Evolutionary conservation across 2,113 vertebrate species (phyloP), one percentile per base, ranked within the genome.

Genomic region (Clarias magur): DNA sequence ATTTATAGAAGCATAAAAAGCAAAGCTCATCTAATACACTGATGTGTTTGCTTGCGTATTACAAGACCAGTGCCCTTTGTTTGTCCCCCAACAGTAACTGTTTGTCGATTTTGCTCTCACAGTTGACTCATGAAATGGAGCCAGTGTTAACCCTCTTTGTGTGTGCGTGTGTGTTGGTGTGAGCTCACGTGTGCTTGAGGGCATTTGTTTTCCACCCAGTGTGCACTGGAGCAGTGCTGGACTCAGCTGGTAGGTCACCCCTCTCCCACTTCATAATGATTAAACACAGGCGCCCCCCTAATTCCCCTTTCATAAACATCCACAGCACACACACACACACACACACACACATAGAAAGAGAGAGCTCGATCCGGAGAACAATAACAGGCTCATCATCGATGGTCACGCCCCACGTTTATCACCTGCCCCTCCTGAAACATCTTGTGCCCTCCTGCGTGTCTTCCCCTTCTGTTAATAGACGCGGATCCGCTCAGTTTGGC

Each of bases 201-300:
- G 87, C 88, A 86, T 85, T 88, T 92, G 91, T 93, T 92, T 94
- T 93, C 93, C 94, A 94, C 93, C 93, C 92, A 94, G 93, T 93
- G 94, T 94, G 93, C 94, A 93, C 88, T 94, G 92, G 93, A 95
- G 94, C 94, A 94, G 91, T 92, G 93, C 94, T 94, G 94, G 95
- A 94, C 95, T 92, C 94, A 94, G 95, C 95, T 95, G 95, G 93
- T 93, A 92, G 94, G 93, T 94, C 95, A 94, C 92, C 88, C 88
- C 92, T 94, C 93, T 94, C 94, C 94, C 92, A 93, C 92, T 93
- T 94, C 95, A 95, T 95, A 95, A 95, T 93, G 93, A 95, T 95
- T 95, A 95, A 92, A 91, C 93, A 92, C 89, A 93, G 92, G 88
- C 91, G 88, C 92, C 92, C 92, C 94, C 92, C 92, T 93, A 91